Conservation (phyloP, 2,888 invertebrate species). For the Sarcophaga variegata region DNA sequence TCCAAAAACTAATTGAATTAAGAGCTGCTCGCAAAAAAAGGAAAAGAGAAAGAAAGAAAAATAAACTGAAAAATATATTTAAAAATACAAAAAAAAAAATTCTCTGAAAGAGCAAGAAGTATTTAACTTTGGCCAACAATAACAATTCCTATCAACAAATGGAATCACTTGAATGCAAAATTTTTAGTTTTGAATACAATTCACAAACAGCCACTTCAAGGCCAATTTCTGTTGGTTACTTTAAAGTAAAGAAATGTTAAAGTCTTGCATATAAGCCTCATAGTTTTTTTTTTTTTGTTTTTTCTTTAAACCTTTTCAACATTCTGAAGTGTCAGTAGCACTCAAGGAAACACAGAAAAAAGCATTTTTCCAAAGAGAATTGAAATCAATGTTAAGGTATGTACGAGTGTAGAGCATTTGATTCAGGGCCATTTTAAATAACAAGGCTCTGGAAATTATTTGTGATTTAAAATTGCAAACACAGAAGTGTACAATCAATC, state of each 20-base stretch:
- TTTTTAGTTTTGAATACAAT: neutral
- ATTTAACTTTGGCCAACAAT: conserved; percentile 1
- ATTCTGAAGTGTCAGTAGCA: conserved; percentile 33
- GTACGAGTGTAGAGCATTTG: neutral
- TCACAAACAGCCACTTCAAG: conserved; percentile 29
- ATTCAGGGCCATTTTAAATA: too few relatives aligned
- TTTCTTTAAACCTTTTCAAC: neutral
- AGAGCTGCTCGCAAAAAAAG: neutral
- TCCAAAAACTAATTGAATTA: conserved; percentile 57
- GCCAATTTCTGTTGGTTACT: conserved; percentile 28
- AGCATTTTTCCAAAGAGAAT: neutral
- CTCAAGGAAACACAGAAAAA: neutral
- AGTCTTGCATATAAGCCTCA: neutral
- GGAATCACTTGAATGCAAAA: neutral
- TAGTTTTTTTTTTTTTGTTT: too few relatives aligned
- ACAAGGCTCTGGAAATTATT: too few relatives aligned
- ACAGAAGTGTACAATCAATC: too few relatives aligned
- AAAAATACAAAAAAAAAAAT: neutral
- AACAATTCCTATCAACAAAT: neutral
- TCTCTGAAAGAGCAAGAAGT: neutral
- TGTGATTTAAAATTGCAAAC: too few relatives aligned
- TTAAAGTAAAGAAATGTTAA: neutral
- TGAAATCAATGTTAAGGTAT: neutral
- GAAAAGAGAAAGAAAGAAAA: neutral
- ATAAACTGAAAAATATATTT: neutral